These are phyloP conservation scores for Hydrocynus forskahlii DNA, from an alignment of 2,797 vertebrate genomes.

Conservation along the genomic window DNA sequence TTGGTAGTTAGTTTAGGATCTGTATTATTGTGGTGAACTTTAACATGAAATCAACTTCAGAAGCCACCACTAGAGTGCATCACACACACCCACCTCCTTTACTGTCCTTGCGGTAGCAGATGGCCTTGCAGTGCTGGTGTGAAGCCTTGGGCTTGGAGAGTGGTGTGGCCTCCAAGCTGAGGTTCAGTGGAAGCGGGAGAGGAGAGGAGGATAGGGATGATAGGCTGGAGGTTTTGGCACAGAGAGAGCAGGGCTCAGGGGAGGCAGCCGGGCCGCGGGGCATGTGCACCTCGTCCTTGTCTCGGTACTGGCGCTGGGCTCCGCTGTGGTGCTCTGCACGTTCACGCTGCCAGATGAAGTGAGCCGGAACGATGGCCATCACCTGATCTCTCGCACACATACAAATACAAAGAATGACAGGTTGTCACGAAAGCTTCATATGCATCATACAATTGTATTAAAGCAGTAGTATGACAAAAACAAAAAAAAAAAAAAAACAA, in stretches of 20 bases:
- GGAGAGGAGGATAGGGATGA: slow-evolving; percentile 62
- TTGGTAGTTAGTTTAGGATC: no score
- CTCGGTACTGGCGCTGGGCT: slow-evolving; percentile 79
- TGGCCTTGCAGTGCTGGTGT: background rate
- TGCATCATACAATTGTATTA: no score
- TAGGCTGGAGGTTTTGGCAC: slow-evolving; percentile 69
- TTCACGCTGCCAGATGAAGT: slow-evolving; percentile 89
- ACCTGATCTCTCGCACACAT: slow-evolving; percentile 76
- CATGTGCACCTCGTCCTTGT: slow-evolving; percentile 55
- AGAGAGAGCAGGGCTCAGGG: slow-evolving; percentile 75
- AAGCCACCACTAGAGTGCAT: slow-evolving; percentile 6
- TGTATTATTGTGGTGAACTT: no score
- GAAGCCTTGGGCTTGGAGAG: slow-evolving; percentile 32
- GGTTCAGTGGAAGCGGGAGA: slow-evolving; percentile 30
- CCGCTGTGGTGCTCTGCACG: slow-evolving; percentile 87
- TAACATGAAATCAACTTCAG: no score
- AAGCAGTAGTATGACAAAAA: no score
- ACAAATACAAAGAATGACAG: no score
- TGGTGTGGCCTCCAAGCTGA: slow-evolving; percentile 64
- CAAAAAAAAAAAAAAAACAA: no score
- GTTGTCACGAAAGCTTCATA: no score
- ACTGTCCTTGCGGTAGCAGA: slow-evolving; percentile 49
- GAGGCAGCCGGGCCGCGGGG: slow-evolving; percentile 84
- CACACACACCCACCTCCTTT: slow-evolving; percentile 61
- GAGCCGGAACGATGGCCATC: slow-evolving; percentile 90